Percentiles rank a stretch among this genome's conserved stretches.
These are phyloP conservation scores for Sternotherus odoratus DNA, from an alignment of 2,797 vertebrate genomes.

Conservation along the genomic window DNA sequence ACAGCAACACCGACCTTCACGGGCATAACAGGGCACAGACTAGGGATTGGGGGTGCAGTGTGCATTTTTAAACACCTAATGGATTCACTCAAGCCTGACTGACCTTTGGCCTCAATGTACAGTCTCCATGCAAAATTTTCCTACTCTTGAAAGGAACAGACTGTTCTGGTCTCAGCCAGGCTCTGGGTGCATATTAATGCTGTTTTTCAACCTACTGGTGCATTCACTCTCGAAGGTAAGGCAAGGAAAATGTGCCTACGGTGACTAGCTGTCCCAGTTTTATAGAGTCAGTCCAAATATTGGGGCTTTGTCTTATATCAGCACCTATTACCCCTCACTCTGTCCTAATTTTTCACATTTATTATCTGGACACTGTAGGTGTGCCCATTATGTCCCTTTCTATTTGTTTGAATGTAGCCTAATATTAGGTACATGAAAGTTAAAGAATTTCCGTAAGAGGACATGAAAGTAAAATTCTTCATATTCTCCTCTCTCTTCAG, in stretches of 20 bases:
- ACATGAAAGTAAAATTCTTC: slow-evolving; percentile 24
- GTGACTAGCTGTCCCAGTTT: not conserved
- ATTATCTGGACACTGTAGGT: not conserved
- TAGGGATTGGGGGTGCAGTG: not conserved
- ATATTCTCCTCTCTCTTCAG: slow-evolving; percentile 18
- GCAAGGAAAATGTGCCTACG: not conserved
- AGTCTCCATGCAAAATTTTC: not conserved
- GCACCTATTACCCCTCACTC: not conserved
- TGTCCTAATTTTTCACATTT: not conserved
- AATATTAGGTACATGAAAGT: not conserved
- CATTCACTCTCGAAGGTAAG: not conserved
- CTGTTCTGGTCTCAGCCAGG: not conserved
- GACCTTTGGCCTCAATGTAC: not conserved
- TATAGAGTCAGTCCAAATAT: not conserved
- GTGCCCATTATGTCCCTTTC: not conserved
- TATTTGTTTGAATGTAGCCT: not conserved
- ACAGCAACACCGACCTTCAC: not conserved
- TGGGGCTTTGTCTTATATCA: not conserved
- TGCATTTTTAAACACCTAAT: not conserved
- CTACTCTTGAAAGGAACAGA: not conserved
- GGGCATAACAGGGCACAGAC: not conserved
- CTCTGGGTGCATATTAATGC: not conserved
- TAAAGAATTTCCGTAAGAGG: not conserved
- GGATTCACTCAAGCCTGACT: not conserved
- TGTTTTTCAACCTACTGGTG: not conserved